Base-by-base conservation (phyloP, 2,113 vertebrate genomes). In the Bombycilla garrulus region DNA sequence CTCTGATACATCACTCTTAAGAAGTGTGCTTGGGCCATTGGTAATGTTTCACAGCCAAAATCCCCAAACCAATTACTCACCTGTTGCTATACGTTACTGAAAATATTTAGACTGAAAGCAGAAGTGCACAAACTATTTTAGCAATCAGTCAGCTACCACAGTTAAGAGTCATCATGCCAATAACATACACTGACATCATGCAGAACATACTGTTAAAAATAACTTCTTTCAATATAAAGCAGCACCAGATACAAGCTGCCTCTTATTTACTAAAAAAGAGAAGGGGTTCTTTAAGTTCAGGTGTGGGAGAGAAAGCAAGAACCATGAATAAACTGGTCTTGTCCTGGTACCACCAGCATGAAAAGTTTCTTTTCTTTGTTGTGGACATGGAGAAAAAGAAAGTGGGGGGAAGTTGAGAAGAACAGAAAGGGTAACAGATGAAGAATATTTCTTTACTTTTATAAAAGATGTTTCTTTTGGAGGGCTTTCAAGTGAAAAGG, bases 91-190 rank as follows among this genome's bases (percentile, higher is more conserved):
- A 85, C 1, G 2, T 47, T 84, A 93, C n/a, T 44, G 58, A 61
- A 94, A 88, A 58, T 66, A 87, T 56, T 90, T 54, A 53, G 71
- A 82, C 26, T 61, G 78, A 86, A 97, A 72, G 66, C 67, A 89
- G 31, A 51, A 72, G 50, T 4, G n/a, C 24, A 17, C 35, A 57
- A 93, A 86, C 65, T 91, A 82, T 87, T 95, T 89, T 70, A 92
- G 86, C 19, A 10, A 61, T 45, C 36, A 73, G 67, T 35, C 47
- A 44, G 77, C 81, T 60, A 88, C 51, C 67, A n/a, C n/a, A 73
- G 77, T 13, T 36, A 70, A 74, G 50, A 93, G 81, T 77, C 86
- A 80, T 57, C 61, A 38, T 7, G 54, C 57, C 67, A 61, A 5
- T 65, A 94, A 81, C 35, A 80, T 67, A 72, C 20, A 31, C 53